Conservation (phyloP, 2,888 invertebrate genomes). For the Aphidius colemani region DNA sequence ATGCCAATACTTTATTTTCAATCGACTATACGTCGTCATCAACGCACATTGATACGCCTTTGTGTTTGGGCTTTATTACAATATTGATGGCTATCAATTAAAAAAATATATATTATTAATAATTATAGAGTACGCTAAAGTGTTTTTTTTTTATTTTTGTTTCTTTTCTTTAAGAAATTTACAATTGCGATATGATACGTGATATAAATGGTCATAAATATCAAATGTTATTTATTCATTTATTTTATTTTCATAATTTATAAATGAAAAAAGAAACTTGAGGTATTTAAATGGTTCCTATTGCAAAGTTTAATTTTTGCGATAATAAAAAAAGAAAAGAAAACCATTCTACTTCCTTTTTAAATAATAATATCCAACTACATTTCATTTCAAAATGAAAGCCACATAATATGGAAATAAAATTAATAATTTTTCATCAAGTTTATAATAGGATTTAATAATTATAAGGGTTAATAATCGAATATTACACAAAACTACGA, state of each 20-base stretch:
- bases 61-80: conserved; percentile 46
- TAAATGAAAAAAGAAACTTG: conserved; percentile 24
- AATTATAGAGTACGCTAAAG: conserved; percentile 40
- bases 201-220: conserved; percentile 30
- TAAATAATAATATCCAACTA: conserved; percentile 23
- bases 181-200: conserved; percentile 36
- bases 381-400: conserved; percentile 12
- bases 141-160: neutral
- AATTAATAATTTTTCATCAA: too few species aligned
- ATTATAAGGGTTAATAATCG: too few species aligned
- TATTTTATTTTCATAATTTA: too few species aligned
- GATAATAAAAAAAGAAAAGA: neutral
- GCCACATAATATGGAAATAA: neutral
- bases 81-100: conserved; percentile 43
- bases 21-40: conserved; percentile 45
- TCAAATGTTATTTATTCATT: conserved; percentile 27
- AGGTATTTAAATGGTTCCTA: conserved; percentile 42
- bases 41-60: conserved; percentile 47
- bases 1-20: conserved; percentile 58
- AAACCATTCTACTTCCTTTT: neutral
- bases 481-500: too few species aligned
- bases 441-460: too few species aligned
- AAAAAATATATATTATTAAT: conserved; percentile 41
- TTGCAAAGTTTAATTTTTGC: conserved; percentile 20
- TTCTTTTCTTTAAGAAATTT: conserved; percentile 47